Percentiles rank a stretch among this genome's conserved stretches.
phyloP scores from a whole-genome alignment of 2,888 invertebrate species.

The Poecilobothrus nobilitatus region DNA sequence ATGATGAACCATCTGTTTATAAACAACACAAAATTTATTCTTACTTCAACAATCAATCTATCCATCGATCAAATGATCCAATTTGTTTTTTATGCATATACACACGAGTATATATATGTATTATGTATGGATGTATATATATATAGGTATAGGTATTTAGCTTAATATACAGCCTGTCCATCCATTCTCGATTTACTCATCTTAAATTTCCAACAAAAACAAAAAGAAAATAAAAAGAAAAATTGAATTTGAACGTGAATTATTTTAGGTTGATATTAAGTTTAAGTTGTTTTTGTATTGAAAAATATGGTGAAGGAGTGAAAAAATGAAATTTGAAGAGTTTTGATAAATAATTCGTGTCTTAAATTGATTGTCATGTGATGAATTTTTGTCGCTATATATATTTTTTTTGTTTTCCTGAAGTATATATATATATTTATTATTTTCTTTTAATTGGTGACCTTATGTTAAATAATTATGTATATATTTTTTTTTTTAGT shows the following conservation, averaged over 20 bases:
- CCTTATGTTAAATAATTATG: neutral
- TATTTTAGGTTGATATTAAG: neutral
- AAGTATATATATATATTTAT: too few relatives aligned
- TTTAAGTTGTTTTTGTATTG: neutral
- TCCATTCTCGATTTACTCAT: neutral
- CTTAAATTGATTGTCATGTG: slow-evolving; percentile 1
- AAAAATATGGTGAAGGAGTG: too few relatives aligned
- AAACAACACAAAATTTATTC: neutral
- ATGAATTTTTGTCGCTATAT: neutral
- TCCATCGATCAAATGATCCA: neutral
- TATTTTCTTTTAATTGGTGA: neutral
- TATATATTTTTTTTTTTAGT: too few relatives aligned
- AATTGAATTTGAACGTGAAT: too few relatives aligned
- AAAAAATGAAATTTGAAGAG: neutral
- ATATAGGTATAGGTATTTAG: too few relatives aligned
- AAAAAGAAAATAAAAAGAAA: too few relatives aligned
- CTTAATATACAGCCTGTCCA: neutral
- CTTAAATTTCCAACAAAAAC: neutral
- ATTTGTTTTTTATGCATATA: too few relatives aligned
- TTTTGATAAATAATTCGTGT: neutral
- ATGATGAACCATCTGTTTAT: neutral
- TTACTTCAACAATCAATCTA: neutral
- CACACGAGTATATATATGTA: too few relatives aligned
- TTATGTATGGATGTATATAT: too few relatives aligned
- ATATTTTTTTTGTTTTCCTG: neutral